These are phyloP conservation scores for Nephrotoma flavescens DNA, from an alignment of 2,888 invertebrate species.

Conservation along the genomic window DNA sequence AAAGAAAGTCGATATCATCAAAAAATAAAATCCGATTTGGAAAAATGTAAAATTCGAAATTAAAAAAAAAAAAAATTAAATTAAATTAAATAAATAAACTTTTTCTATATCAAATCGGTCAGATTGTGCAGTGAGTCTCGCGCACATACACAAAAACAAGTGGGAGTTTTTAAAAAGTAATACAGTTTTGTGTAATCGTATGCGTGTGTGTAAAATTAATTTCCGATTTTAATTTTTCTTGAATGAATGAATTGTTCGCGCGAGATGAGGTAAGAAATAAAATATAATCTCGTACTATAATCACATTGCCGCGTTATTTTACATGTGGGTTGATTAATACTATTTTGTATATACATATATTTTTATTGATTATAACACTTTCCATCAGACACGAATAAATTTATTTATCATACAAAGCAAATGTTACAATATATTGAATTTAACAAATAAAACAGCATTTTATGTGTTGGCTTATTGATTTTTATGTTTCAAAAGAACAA, in stretches of 20 bases:
- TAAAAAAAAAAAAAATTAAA: neutral
- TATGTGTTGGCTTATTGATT: neutral
- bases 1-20: neutral
- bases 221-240: neutral
- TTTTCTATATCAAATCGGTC: neutral
- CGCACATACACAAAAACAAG: neutral
- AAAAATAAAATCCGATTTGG: neutral
- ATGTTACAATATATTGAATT: neutral
- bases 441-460: neutral
- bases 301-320: neutral
- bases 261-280: neutral
- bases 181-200: neutral
- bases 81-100: neutral
- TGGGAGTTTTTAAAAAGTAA: neutral
- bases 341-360: neutral
- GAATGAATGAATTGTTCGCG: neutral
- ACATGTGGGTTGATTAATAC: neutral
- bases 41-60: neutral
- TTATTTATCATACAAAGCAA: neutral
- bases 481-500: neutral
- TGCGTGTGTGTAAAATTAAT: neutral
- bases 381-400: neutral
- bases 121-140: neutral
- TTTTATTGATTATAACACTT: neutral
- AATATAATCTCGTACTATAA: neutral